These are phyloP conservation scores for Halichoerus grypus DNA, from an alignment of 2,113 vertebrate species.

Conservation along the genomic window DNA sequence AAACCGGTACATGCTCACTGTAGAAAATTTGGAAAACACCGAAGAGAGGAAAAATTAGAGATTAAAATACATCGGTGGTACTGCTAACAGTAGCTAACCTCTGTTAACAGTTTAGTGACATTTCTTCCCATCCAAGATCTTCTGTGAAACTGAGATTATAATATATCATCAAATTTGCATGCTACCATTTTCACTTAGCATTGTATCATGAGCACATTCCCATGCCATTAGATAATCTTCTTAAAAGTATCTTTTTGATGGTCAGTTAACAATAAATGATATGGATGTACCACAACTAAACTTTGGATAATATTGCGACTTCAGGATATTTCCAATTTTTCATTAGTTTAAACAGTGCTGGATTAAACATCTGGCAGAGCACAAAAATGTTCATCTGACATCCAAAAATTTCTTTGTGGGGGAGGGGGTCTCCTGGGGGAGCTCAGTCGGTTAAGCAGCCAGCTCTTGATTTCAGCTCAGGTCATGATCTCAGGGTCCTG, in stretches of 20 bases:
- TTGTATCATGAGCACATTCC: neutral
- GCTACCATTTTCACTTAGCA: neutral
- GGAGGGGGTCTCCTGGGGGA: neutral
- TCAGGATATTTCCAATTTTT: constrained; percentile 4
- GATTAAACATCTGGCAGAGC: neutral
- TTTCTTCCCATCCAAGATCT: constrained; percentile 19
- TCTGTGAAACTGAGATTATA: neutral
- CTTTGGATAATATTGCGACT: constrained; percentile 19
- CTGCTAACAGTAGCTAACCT: neutral
- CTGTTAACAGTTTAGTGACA: neutral
- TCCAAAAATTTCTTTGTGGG: constrained; percentile 14
- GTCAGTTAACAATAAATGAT: neutral
- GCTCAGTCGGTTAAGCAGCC: neutral
- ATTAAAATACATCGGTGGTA: neutral
- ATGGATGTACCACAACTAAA: neutral
- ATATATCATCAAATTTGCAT: neutral
- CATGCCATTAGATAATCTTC: neutral
- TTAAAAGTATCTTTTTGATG: neutral
- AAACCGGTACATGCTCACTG: neutral
- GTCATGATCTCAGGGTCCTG: neutral
- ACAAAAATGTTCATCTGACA: neutral
- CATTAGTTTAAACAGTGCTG: constrained; percentile 38
- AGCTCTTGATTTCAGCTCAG: neutral
- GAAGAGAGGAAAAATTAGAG: constrained; percentile 39
- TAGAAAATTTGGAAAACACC: neutral